These are phyloP conservation scores for Reticulitermes lucifugus DNA, from an alignment of 2,888 invertebrate genomes.

Conservation along the genomic window DNA sequence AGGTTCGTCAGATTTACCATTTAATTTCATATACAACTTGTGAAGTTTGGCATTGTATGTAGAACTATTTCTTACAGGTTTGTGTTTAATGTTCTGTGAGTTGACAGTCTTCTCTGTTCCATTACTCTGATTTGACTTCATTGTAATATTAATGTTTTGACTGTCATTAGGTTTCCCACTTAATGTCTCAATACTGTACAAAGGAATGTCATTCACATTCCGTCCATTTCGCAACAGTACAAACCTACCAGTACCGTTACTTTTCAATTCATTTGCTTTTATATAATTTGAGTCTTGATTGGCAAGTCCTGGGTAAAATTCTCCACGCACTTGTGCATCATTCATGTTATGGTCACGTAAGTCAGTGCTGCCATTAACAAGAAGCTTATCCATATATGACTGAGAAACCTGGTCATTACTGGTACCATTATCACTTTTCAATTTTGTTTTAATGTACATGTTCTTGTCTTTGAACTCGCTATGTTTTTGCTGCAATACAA, in stretches of 20 bases:
- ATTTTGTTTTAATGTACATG: not conserved
- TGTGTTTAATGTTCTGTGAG: not conserved
- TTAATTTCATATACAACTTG: conserved; percentile 2
- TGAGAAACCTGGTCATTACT: not conserved
- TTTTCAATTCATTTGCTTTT: not conserved
- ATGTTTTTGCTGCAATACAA: not conserved
- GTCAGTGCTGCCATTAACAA: not conserved
- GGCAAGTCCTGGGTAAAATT: not conserved
- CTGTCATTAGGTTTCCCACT: not conserved
- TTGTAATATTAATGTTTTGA: not conserved
- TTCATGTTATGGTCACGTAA: not conserved
- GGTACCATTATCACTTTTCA: not conserved
- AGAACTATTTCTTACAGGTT: not conserved
- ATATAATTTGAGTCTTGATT: not conserved
- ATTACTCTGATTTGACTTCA: not conserved
- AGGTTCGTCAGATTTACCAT: conserved; percentile 7
- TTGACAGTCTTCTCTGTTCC: not conserved
- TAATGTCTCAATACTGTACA: not conserved
- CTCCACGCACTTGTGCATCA: not conserved
- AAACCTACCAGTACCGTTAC: not conserved
- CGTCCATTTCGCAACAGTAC: not conserved
- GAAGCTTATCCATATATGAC: not conserved
- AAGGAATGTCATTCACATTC: not conserved
- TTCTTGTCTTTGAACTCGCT: not conserved
- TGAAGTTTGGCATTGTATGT: conserved; percentile 1